Evolutionary conservation across 2,113 vertebrate species (phyloP).

Genomic region (Tonatia bakeri): DNA sequence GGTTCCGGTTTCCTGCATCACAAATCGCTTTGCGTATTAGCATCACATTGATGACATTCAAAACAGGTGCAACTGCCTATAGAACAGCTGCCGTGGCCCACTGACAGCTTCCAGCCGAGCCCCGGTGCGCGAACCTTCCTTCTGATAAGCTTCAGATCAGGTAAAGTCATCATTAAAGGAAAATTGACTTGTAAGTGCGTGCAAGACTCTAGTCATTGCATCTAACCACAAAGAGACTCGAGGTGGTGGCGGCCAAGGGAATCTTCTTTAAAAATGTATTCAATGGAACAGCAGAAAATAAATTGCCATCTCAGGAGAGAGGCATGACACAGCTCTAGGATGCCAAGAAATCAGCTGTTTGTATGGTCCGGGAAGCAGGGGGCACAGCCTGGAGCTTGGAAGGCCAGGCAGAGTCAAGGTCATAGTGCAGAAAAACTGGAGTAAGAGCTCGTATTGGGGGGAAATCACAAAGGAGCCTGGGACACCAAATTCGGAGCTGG

Average conservation of each 20-base stretch:
- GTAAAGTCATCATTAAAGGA: constrained; percentile 68
- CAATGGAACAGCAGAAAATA: constrained; percentile 57
- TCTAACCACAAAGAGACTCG: constrained; percentile 49
- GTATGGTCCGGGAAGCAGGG: neutral
- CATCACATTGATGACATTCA: constrained; percentile 64
- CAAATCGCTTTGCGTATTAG: constrained; percentile 70
- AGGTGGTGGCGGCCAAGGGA: neutral
- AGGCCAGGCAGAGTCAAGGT: neutral
- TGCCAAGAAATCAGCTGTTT: neutral
- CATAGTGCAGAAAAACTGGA: neutral
- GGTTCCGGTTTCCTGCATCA: constrained; percentile 65
- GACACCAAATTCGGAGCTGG: neutral
- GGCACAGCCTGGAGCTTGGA: neutral
- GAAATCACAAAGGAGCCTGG: neutral
- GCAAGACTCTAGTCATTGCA: constrained; percentile 23
- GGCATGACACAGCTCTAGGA: neutral
- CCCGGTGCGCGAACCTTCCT: constrained; percentile 28
- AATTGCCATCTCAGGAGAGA: constrained; percentile 38
- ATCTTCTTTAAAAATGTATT: constrained; percentile 56
- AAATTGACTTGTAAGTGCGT: constrained; percentile 65
- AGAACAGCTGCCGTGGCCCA: constrained; percentile 54
- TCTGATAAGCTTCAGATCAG: constrained; percentile 67
- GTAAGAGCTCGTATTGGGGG: neutral
- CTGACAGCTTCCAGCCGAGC: constrained; percentile 42
- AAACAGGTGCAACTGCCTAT: constrained; percentile 69